Evolutionary conservation across 1,140 invertebrate species (phyloP), one percentile per base, ranked within the genome.

Genomic region (Drosophila obscura): DNA sequence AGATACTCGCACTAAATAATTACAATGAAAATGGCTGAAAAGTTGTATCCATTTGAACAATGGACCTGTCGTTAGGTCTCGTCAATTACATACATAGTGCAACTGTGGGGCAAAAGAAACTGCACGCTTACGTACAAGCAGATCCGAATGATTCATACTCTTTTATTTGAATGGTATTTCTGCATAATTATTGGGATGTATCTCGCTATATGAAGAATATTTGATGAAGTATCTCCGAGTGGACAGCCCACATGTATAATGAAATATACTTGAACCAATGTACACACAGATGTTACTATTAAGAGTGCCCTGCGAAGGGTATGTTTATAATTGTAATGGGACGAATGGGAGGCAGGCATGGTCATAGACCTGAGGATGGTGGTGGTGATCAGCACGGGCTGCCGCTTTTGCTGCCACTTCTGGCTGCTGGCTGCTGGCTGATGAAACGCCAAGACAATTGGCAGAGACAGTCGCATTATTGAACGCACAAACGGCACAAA

Each of bases 371-470:
- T 26, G 31, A 19, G 22, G 39, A 24, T 31, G 45, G 46, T 28
- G 48, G 50, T 22, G 11, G 66, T 24, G 56, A 55, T 58, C 48
- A 60, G 63, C 68, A 77, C 69, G 81, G 82, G 77, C 35, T 64
- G 48, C 15, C 49, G 59, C 43, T 57, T 48, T n/a, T 48, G 41
- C 39, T 66, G 52, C 51, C 60, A 19, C 19, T 19, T 19, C 19
- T 19, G 19, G 51, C 7, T 59, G 62, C 49, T 72, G 19, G 59
- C 48, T 60, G 66, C 50, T 69, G 59, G 66, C 64, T 87, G 74
- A 85, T 87, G 77, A 85, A 87, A 87, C 73, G 74, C 61, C 67
- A 88, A 88, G 83, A 88, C 83, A 83, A 87, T 87, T 87, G 82
- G 82, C 78, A 72, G 59, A 87, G 82, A 87, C 82, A 87, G 68